Base-by-base conservation (phyloP, 2,797 vertebrate species). In the Gadopsis marmoratus region DNA sequence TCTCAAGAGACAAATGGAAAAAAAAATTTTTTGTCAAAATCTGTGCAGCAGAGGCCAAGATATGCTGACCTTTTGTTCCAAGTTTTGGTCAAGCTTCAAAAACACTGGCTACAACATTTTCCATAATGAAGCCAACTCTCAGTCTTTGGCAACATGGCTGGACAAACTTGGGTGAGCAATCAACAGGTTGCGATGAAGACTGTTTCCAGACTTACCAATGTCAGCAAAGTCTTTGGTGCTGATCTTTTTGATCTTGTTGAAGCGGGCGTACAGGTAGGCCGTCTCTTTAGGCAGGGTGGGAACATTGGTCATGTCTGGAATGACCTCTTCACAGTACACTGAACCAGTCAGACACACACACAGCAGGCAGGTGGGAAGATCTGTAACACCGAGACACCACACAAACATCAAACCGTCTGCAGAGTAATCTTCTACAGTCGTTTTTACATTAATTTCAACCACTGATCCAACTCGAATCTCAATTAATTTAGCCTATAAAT, bases 291-390 rank as follows among this genome's bases (percentile, higher is more conserved):
- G 98, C 91, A 99, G 89, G 1, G 96, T 93, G 0, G 98, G 98
- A 29, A 99, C 96, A 1, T 85, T 71, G 39, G 96, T 97, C 67
- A 98, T 97, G 75, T 97, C 97, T 1, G 97, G 96, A 61, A 72
- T 92, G 48, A 96, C 92, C 90, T 99, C 98, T 91, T 99, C 98
- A 39, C 98, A 99, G 93, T 99, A 99, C 35, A 99, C 98, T 0
- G 98, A 99, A n/a, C 98, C 96, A 9, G 96, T 98, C 84, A 99
- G 92, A 88, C 98, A 99, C 53, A 98, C 98, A 56, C 98, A 99
- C 76, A 98, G 87, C 82, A 99, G 94, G 70, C 98, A 99, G 0
- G 98, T 99, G 17, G 98, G 97, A 86, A 99, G 95, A 86, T 97
- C 98, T 99, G 94, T 78, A 93, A 93, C 53, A 82, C 62, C 83